A percentile compares a stretch with the other conserved stretches of the same genome.
Evolutionary conservation across 2,797 vertebrate species (phyloP).

Genomic region (Danio albolineatus): DNA sequence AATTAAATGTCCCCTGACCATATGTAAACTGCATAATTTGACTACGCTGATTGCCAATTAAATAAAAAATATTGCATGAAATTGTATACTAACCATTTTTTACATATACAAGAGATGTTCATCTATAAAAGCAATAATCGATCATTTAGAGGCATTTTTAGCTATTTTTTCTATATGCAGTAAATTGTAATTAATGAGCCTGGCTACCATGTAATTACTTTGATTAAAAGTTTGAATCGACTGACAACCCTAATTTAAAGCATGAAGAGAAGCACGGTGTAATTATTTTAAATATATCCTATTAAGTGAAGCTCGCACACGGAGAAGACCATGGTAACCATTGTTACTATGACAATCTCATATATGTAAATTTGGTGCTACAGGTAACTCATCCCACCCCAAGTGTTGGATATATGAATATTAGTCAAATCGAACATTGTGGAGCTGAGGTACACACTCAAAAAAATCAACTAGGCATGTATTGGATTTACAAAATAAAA

Average conservation of each 20-base stretch:
- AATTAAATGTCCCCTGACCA: background rate
- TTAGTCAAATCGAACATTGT: background rate
- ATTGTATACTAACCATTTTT: background rate
- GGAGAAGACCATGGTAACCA: background rate
- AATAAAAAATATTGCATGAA: background rate
- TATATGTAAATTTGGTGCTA: background rate
- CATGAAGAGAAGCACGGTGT: background rate
- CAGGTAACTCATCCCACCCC: background rate
- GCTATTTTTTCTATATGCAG: background rate
- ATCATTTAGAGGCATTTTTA: background rate
- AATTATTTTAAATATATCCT: conserved; percentile 32
- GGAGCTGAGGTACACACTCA: background rate
- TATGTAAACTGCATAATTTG: background rate
- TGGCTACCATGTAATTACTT: conserved; percentile 20
- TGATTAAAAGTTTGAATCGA: background rate
- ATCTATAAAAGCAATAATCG: background rate
- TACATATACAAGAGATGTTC: background rate
- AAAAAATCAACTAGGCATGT: too few relatives aligned
- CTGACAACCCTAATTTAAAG: conserved; percentile 17
- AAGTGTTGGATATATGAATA: background rate
- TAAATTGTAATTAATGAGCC: background rate
- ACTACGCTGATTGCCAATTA: background rate
- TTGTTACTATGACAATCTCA: conserved; percentile 1
- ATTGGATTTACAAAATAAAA: too few relatives aligned
- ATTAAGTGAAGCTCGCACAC: background rate